Conservation (phyloP, 2,113 vertebrate genomes). For the Typhlomys cinereus region DNA sequence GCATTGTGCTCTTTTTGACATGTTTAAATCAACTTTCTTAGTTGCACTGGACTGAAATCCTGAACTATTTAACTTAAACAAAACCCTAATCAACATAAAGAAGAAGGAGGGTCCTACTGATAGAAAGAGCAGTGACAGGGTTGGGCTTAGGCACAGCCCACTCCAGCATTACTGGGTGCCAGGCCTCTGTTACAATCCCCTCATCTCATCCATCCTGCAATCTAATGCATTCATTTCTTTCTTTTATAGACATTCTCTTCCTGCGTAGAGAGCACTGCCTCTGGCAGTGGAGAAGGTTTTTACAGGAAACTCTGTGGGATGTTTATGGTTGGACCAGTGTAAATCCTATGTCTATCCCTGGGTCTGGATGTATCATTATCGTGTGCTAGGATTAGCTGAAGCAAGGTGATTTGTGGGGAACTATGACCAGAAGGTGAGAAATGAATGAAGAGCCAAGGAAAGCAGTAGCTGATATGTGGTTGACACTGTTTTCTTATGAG, state of each 20-base stretch:
- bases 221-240: background rate
- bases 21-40: background rate
- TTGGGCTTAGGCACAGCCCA: background rate
- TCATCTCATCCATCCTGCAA: background rate
- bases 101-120: background rate
- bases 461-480: background rate
- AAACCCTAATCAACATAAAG: background rate
- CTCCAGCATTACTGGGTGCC: background rate
- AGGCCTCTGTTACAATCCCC: background rate
- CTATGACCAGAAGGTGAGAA: background rate
- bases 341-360: background rate
- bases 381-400: background rate
- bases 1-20: background rate
- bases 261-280: background rate
- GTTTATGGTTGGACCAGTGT: background rate
- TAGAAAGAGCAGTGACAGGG: background rate
- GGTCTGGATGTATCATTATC: background rate
- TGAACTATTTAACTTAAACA: background rate
- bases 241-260: background rate
- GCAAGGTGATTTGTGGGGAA: background rate
- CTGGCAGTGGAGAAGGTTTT: background rate
- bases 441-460: background rate
- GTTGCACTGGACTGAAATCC: background rate
- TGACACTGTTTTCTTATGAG: background rate
- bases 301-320: background rate